These are phyloP conservation scores for Drosophila albomicans DNA, from an alignment of 1,140 invertebrate species.

Conservation along the genomic window DNA sequence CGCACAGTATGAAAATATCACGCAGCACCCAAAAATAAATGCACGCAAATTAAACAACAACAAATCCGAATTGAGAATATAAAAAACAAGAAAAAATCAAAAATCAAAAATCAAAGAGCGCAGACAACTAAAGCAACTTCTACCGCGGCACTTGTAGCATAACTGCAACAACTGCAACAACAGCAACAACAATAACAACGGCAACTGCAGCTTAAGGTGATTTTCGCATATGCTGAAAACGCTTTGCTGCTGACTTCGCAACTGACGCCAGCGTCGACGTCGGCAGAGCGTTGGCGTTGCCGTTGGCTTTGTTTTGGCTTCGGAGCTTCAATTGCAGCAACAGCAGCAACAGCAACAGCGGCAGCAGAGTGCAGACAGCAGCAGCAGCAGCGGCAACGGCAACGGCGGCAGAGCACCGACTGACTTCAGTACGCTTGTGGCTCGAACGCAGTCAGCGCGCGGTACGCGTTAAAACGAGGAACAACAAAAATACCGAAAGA, in stretches of 20 bases:
- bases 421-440: slow-evolving; percentile 47
- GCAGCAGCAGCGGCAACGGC: slow-evolving; percentile 20
- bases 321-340: slow-evolving; percentile 52
- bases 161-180: background rate
- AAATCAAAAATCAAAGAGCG: slow-evolving; percentile 14
- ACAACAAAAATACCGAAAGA: background rate
- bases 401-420: slow-evolving; percentile 35
- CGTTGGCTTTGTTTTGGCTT: slow-evolving; percentile 65
- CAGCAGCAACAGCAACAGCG: slow-evolving; percentile 26
- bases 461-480: slow-evolving; percentile 22
- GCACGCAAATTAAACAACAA: background rate
- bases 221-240: slow-evolving; percentile 46
- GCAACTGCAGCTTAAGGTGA: slow-evolving; percentile 57
- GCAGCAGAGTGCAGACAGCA: slow-evolving; percentile 33
- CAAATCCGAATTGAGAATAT: slow-evolving; percentile 15
- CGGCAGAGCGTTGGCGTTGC: slow-evolving; percentile 53
- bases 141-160: slow-evolving; percentile 35
- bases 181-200: slow-evolving; percentile 16
- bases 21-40: slow-evolving; percentile 8
- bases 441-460: slow-evolving; percentile 49
- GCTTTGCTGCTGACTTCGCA: slow-evolving; percentile 47
- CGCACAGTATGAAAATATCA: slow-evolving; percentile 11
- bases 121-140: slow-evolving; percentile 23
- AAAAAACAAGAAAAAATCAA: slow-evolving; percentile 14
- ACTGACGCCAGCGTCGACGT: slow-evolving; percentile 49